Percentiles rank a stretch among this genome's conserved stretches.
These are phyloP conservation scores for Ptychoptera albimana DNA, from an alignment of 2,888 invertebrate genomes.

Conservation along the genomic window DNA sequence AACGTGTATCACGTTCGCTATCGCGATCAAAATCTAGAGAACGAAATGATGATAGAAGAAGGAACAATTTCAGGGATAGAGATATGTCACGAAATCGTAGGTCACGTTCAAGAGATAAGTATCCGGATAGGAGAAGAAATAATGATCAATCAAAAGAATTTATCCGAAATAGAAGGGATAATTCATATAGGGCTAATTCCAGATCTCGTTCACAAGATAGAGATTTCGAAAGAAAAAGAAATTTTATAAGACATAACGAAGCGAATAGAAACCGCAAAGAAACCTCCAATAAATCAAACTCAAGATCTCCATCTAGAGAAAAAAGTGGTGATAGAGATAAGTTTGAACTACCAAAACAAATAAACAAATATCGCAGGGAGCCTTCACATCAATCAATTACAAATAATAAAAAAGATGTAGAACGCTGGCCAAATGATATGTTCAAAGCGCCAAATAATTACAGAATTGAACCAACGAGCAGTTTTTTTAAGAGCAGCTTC, in stretches of 20 bases:
- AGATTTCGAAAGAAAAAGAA: neutral
- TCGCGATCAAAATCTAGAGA: no score
- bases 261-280: no score
- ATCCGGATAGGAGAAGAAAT: neutral
- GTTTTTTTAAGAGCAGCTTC: neutral
- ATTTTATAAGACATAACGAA: neutral
- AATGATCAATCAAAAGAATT: neutral
- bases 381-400: no score
- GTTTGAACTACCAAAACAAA: neutral
- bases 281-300: no score
- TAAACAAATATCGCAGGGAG: neutral
- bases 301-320: neutral
- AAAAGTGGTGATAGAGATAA: neutral
- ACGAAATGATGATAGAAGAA: no score
- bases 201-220: neutral
- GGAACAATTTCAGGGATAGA: no score
- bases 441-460: conserved; percentile 13
- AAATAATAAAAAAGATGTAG: conserved; percentile 9
- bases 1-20: no score
- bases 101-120: no score
- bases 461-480: neutral
- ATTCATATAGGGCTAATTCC: neutral
- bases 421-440: conserved; percentile 20
- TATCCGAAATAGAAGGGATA: neutral
- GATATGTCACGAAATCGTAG: no score